Conservation (phyloP, 2,113 vertebrate species). For the Heterotilapia buettikoferi region DNA sequence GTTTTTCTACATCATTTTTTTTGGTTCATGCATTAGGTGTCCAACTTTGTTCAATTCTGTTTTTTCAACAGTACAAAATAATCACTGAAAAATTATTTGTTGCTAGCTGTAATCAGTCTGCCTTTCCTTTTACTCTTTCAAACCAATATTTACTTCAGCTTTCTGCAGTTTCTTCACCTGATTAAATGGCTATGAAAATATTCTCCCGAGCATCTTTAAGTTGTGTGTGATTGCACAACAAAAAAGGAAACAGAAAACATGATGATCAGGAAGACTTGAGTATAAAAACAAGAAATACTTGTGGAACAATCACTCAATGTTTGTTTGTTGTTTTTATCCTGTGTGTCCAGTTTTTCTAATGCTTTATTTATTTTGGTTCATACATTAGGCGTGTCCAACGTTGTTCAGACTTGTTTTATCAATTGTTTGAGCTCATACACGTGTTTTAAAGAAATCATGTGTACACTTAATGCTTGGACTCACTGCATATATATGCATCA, state of each 20-base stretch:
- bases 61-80: accelerated
- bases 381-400: accelerated
- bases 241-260: background rate
- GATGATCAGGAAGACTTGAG: accelerated
- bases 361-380: background rate
- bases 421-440: background rate
- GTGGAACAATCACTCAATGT: accelerated
- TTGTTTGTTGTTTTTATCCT: accelerated
- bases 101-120: too few relatives aligned
- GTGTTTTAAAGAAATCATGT: accelerated
- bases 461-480: background rate
- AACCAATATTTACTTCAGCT: accelerated
- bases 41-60: background rate
- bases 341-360: accelerated
- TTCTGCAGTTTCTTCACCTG: background rate
- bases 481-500: accelerated
- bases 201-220: accelerated
- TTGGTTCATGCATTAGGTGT: background rate
- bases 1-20: background rate
- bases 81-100: background rate
- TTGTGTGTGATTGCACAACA: accelerated
- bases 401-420: background rate
- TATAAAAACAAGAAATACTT: background rate
- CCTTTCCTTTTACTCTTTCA: accelerated
- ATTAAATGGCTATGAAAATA: background rate